Evolutionary conservation across 2,888 invertebrate genomes (phyloP), one percentile per base, ranked within the genome.

Genomic region (Epirrita christyi): DNA sequence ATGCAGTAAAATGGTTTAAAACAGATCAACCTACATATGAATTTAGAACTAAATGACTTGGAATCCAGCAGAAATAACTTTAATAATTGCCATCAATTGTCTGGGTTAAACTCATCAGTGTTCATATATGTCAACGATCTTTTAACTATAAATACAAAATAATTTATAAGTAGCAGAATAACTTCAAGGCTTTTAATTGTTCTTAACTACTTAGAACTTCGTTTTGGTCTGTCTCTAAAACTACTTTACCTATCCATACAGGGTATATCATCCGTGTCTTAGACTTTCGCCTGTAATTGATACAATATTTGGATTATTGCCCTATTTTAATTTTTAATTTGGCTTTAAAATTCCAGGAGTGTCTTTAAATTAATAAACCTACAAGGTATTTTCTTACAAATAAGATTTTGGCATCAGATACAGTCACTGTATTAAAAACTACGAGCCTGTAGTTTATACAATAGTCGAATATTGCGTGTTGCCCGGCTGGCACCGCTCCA

Each of bases 401-500:
- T 38, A 38, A 38, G 47, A 49, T 27, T 29, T 14, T 51, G 13
- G 29, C 37, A 37, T 43, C 15, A 55, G 48, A 48, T 42, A 37
- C 44, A 46, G 42, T 47, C 41, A 47, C 42, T 42, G 42, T 50
- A 55, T 55, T 41, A 48, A 52, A 54, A 41, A 41, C 42, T 44
- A 37, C 11, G 29, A 37, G 34, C 21, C 29, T 44, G 29, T 43
- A 37, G 44, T 48, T 37, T 34, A 57, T 52, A 52, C 52, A 52
- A 52, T 44, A 48, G 45, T 46, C 43, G 37, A 56, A 64, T 66
- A 65, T 67, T 60, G 66, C 62, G 59, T 70, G 64, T 63, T 77
- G 76, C 76, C 67, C 70, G 56, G 73, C 81, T 89, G 89, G 90
- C 89, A 85, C 59, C 62, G 81, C 79, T 92, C 91, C 91, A 92